Conservation (phyloP, 2,113 vertebrate species). For the Corydoras maculifer region DNA sequence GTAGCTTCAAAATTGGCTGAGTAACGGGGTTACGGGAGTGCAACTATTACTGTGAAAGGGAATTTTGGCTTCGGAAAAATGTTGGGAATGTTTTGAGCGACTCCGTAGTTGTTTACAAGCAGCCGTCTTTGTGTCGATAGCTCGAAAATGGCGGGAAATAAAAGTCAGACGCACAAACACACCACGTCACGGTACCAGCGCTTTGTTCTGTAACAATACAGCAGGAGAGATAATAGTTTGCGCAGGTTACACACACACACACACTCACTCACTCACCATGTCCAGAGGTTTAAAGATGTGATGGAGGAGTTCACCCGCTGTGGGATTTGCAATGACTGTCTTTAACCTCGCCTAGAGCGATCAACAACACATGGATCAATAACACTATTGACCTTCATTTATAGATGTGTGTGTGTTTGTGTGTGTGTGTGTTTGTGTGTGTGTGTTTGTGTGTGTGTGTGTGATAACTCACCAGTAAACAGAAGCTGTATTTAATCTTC, state of each 20-base stretch:
- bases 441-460: conserved; percentile 7
- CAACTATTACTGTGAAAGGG: no score
- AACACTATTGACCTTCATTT: background rate
- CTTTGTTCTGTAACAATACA: background rate
- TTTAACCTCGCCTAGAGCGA: conserved; percentile 70
- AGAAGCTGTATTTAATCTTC: conserved; percentile 86
- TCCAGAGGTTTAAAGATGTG: conserved; percentile 79
- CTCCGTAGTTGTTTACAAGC: no score
- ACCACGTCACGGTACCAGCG: background rate
- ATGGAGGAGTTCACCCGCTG: conserved; percentile 76
- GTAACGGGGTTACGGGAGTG: no score
- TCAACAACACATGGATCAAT: background rate
- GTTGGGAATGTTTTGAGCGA: no score
- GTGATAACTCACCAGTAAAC: conserved; percentile 72
- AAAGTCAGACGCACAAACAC: background rate
- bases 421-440: conserved; percentile 14
- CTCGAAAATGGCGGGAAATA: no score
- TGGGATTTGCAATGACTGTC: conserved; percentile 71
- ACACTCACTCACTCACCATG: conserved; percentile 65
- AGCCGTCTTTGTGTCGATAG: no score
- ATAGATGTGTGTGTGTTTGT: conserved; percentile 6
- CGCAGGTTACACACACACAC: background rate
- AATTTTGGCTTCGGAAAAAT: no score
- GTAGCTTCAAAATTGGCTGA: no score
- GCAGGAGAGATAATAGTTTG: background rate